Conservation (phyloP, 2,797 vertebrate genomes). For the Austrolebias charrua region DNA sequence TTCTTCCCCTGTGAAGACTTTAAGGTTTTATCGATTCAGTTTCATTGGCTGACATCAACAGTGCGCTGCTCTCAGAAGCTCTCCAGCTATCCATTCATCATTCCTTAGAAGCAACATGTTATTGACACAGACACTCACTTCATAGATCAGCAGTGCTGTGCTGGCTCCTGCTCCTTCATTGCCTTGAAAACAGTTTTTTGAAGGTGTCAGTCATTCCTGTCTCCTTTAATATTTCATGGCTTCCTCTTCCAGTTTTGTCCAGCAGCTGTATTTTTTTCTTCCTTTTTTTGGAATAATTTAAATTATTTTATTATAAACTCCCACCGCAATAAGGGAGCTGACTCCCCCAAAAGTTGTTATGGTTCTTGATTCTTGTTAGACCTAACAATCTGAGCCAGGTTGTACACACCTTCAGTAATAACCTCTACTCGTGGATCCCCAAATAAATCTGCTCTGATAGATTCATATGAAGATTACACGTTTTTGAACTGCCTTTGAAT, state of each 20-base stretch:
- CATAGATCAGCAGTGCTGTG: not conserved
- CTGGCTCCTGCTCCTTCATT: not conserved
- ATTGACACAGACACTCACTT: not conserved
- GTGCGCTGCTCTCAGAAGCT: not conserved
- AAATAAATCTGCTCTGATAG: too few relatives aligned
- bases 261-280: not conserved
- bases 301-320: not conserved
- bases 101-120: slow-evolving; percentile 1
- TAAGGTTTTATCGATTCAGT: slow-evolving; percentile 24
- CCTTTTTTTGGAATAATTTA: not conserved
- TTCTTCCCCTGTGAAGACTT: not conserved
- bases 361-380: too few relatives aligned
- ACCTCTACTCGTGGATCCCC: too few relatives aligned
- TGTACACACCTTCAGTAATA: too few relatives aligned
- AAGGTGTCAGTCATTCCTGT: not conserved
- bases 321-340: not conserved
- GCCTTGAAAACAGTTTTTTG: not conserved
- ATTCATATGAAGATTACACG: too few relatives aligned
- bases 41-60: slow-evolving; percentile 16
- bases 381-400: too few relatives aligned
- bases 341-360: not conserved
- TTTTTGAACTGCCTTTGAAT: too few relatives aligned
- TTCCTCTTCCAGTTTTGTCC: not conserved
- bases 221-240: not conserved
- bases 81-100: not conserved